These are phyloP conservation scores for Cyphomyrmex costatus DNA, from an alignment of 1,140 invertebrate genomes.

Conservation along the genomic window DNA sequence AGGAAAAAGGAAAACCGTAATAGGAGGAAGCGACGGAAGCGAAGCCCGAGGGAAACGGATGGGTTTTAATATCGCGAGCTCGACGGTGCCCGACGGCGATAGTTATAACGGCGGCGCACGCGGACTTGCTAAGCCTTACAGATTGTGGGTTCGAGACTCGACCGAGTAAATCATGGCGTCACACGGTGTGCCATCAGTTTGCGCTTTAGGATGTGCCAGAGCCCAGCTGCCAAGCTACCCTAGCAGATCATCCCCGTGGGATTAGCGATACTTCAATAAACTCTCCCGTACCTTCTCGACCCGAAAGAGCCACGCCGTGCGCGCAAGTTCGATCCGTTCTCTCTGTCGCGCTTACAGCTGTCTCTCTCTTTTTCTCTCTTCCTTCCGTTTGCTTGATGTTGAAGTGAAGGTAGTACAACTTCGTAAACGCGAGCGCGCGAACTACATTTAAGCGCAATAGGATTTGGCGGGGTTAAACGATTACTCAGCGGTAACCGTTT, in stretches of 20 bases:
- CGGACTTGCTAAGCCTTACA: slow-evolving; percentile 82
- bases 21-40: slow-evolving; percentile 62
- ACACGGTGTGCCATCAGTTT: slow-evolving; percentile 74
- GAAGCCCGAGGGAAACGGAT: slow-evolving; percentile 80
- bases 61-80: slow-evolving; percentile 83
- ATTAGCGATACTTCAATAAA: slow-evolving; percentile 82
- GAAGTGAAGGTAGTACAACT: slow-evolving; percentile 33
- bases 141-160: slow-evolving; percentile 82
- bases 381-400: background rate
- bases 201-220: slow-evolving; percentile 75
- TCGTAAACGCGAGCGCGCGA: slow-evolving; percentile 43
- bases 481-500: slow-evolving; percentile 44
- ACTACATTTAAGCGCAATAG: slow-evolving; percentile 54
- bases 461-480: slow-evolving; percentile 55
- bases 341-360: too few relatives aligned
- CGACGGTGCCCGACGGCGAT: slow-evolving; percentile 62
- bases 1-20: slow-evolving; percentile 67
- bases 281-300: slow-evolving; percentile 66
- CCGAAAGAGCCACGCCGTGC: slow-evolving; percentile 17
- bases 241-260: slow-evolving; percentile 77
- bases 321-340: slow-evolving; percentile 27
- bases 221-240: slow-evolving; percentile 79
- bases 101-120: slow-evolving; percentile 72
- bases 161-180: slow-evolving; percentile 83
- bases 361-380: background rate